phyloP scores from a whole-genome alignment of 2,888 invertebrate genomes.

The Tryphoninae sp. region DNA sequence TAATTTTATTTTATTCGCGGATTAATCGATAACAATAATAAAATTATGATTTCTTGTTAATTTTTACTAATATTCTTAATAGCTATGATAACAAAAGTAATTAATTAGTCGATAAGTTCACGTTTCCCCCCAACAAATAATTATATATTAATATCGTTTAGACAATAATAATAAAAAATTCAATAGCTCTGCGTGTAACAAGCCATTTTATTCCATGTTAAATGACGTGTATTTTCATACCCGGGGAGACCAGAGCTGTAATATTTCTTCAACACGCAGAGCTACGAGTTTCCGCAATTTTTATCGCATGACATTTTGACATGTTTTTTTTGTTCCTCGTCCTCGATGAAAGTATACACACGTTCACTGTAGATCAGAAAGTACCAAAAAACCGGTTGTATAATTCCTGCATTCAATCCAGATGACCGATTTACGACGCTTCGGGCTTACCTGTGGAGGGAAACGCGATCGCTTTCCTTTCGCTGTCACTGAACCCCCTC shows the following conservation, averaged over 20 bases:
- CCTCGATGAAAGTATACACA: constrained; percentile 40
- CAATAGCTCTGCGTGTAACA: no score
- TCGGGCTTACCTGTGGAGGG: constrained; percentile 45
- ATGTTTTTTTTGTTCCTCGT: neutral
- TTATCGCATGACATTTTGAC: neutral
- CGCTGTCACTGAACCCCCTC: constrained; percentile 44
- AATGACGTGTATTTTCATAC: neutral
- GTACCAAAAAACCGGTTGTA: constrained; percentile 58
- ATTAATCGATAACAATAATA: neutral
- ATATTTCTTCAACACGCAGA: neutral
- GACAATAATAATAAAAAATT: no score
- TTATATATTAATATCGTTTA: no score
- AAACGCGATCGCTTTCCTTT: constrained; percentile 63
- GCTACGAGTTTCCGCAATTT: neutral
- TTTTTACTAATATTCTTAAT: no score
- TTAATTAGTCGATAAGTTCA: no score
- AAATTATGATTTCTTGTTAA: neutral
- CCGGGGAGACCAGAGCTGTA: neutral
- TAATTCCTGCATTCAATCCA: constrained; percentile 53
- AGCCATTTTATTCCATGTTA: neutral
- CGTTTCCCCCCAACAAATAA: no score
- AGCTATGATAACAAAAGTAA: no score
- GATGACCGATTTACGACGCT: constrained; percentile 63
- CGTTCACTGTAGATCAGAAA: constrained; percentile 29
- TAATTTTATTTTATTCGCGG: neutral